Evolutionary conservation across 2,797 vertebrate genomes (phyloP).

Genomic region (Tapera naevia): DNA sequence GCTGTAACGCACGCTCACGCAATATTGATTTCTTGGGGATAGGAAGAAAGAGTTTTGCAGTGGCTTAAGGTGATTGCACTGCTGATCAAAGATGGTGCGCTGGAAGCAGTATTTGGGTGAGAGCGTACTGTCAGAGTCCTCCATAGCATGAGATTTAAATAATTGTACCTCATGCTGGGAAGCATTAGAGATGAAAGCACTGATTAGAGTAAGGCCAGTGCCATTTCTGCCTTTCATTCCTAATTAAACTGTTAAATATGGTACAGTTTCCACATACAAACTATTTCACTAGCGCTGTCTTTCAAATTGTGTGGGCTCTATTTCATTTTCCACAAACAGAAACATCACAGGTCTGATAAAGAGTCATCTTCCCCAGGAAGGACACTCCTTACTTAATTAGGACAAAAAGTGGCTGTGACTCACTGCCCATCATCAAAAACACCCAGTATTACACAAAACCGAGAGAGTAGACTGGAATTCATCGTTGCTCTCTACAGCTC

Average conservation of each 20-base stretch:
- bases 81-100: slow-evolving; percentile 50
- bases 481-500: neutral
- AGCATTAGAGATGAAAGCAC: slow-evolving; percentile 61
- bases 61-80: neutral
- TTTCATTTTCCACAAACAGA: slow-evolving; percentile 15
- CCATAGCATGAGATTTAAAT: neutral
- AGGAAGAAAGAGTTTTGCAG: slow-evolving; percentile 43
- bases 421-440: neutral
- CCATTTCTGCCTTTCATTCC: slow-evolving; percentile 39
- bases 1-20: neutral
- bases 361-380: neutral
- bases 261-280: neutral
- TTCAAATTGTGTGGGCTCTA: neutral
- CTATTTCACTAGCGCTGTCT: neutral
- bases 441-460: neutral
- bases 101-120: slow-evolving; percentile 30
- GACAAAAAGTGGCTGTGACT: neutral
- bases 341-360: neutral
- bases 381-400: neutral
- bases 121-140: neutral
- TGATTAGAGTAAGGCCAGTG: slow-evolving; percentile 40
- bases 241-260: slow-evolving; percentile 52
- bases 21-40: slow-evolving; percentile 48
- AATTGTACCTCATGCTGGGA: slow-evolving; percentile 33
- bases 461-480: neutral